Evolutionary conservation across 2,888 invertebrate genomes (phyloP).

Genomic region (Metalampra italica): DNA sequence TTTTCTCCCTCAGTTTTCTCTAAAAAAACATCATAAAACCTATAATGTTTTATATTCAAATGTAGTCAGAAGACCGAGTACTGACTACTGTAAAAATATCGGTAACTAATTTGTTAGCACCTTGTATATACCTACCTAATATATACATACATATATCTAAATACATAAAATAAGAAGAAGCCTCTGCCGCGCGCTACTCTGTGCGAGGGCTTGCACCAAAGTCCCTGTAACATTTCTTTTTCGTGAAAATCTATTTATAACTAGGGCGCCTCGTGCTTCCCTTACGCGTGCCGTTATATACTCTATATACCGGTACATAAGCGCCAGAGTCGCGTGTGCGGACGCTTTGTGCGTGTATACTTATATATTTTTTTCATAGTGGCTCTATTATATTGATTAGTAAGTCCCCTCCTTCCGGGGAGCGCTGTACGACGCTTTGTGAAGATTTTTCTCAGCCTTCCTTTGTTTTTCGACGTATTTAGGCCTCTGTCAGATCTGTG

Average conservation of each 20-base stretch:
- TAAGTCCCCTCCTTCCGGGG: slow-evolving; percentile 67
- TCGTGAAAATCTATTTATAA: slow-evolving; percentile 80
- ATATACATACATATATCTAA: too few relatives aligned
- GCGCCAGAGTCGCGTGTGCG: slow-evolving; percentile 30
- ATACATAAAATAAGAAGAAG: background rate
- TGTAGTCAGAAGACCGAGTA: too few relatives aligned
- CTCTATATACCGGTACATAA: slow-evolving; percentile 26
- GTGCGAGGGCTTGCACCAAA: slow-evolving; percentile 68
- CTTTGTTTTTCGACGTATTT: slow-evolving; percentile 54
- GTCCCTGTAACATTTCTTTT: slow-evolving; percentile 79
- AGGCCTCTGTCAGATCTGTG: background rate
- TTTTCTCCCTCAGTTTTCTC: too few relatives aligned
- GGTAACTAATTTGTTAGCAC: too few relatives aligned
- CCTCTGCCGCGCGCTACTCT: slow-evolving; percentile 48
- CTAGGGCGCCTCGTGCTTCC: slow-evolving; percentile 66
- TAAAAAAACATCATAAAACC: too few relatives aligned
- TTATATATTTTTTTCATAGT: slow-evolving; percentile 74
- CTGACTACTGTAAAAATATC: too few relatives aligned
- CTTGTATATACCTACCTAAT: too few relatives aligned
- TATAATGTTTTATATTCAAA: too few relatives aligned
- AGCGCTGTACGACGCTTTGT: slow-evolving; percentile 47
- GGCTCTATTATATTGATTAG: slow-evolving; percentile 78
- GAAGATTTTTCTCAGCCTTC: slow-evolving; percentile 56
- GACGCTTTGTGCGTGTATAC: slow-evolving; percentile 36
- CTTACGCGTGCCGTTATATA: slow-evolving; percentile 25